Evolutionary conservation across 2,797 vertebrate genomes (phyloP), one percentile per base, ranked within the genome.

Genomic region (Chloroceryle amazona): DNA sequence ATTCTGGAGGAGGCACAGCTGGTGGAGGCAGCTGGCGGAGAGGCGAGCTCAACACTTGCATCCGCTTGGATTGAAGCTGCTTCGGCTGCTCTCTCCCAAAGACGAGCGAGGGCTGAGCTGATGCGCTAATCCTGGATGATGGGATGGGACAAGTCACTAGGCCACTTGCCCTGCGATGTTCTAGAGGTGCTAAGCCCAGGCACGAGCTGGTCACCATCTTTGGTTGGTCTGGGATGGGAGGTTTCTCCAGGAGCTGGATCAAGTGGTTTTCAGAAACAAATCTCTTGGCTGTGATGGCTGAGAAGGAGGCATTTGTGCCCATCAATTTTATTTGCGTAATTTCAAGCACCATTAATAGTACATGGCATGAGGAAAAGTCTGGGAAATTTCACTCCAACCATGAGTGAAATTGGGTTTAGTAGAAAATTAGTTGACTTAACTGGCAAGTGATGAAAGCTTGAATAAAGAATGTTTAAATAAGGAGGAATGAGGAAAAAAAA

Each of bases 401-500:
- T 96, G 98, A 98, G 98, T 98, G 97, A 98, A 98, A 98, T 97
- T 98, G 96, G 97, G 97, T 98, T 98, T 96, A 98, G 98, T 91
- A 96, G 97, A 95, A 98, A 98, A 98, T 98, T 96, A 98, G 98
- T 98, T 98, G 98, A 98, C 97, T 98, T 98, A 98, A 97, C 97
- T 95, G 97, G 96, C 89, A 96, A 95, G 96, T 97, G 97, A 98
- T 97, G 97, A 95, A 96, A 97, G 90, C 94, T 60, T 65, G 94
- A 93, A 96, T 96, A 96, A 91, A 94, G 90, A 81, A 67, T 91
- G 89, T 93, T 97, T 92, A 96, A 96, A 95, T 89, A 91, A 96
- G 89, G 62, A 93, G 41, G 72, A 93, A 65, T 8, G 49, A 51
- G 5, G 60, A 70, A 22, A 61, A 35, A 70, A 67, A 60, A 47